phyloP scores from a whole-genome alignment of 1,140 invertebrate species.

The Harpegnathos saltator region DNA sequence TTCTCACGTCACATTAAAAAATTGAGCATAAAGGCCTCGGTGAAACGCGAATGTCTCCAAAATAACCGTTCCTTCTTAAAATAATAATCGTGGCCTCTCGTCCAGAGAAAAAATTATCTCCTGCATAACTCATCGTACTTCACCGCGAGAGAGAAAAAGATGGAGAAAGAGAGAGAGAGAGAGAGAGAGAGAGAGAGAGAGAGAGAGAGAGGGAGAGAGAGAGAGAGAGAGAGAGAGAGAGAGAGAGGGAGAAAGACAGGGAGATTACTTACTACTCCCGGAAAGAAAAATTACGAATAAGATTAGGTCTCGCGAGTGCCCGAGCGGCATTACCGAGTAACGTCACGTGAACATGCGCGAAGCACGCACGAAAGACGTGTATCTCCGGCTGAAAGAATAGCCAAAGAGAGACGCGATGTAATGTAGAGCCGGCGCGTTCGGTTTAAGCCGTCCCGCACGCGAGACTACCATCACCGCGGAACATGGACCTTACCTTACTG shows the following conservation, averaged over 20 bases:
- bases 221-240: too few relatives aligned
- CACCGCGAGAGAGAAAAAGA: too few relatives aligned
- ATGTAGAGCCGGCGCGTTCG: slow-evolving; percentile 9
- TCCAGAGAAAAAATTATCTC: background rate
- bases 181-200: too few relatives aligned
- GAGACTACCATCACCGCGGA: slow-evolving; percentile 60
- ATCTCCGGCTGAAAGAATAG: background rate
- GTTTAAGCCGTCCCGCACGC: slow-evolving; percentile 9
- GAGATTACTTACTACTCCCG: too few relatives aligned
- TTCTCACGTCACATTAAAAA: too few relatives aligned
- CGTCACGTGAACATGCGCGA: background rate
- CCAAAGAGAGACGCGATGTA: background rate
- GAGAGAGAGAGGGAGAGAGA: too few relatives aligned
- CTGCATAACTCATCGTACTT: background rate
- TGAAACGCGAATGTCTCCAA: background rate
- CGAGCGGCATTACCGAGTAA: background rate
- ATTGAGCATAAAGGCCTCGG: background rate
- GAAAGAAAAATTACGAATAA: background rate
- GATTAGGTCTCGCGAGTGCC: too few relatives aligned
- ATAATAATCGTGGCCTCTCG: background rate
- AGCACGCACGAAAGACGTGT: background rate
- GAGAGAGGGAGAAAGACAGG: too few relatives aligned
- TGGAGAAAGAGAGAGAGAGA: too few relatives aligned
- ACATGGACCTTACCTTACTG: slow-evolving; percentile 33
- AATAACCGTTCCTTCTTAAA: slow-evolving; percentile 2